Base-by-base conservation (phyloP, 2,888 invertebrate species). In the Tipula helvola region DNA sequence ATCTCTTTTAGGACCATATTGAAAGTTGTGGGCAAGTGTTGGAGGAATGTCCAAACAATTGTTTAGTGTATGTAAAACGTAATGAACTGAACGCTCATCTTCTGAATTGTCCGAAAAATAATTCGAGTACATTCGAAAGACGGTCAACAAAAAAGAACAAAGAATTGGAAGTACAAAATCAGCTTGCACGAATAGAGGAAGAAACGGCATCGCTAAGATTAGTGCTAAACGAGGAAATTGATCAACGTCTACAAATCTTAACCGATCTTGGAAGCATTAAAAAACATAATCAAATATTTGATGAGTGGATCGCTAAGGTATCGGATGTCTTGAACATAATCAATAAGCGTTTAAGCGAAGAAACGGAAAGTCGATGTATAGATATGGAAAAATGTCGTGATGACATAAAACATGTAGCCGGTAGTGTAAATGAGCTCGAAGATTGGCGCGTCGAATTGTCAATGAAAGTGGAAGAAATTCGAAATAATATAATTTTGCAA, bases 11-110 rank as follows among this genome's bases (percentile, higher is more conserved):
- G 94, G 93, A 93, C 87, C 96, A 96, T 88, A 90, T 95, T 87
- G 93, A 94, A 87, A 93, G 94, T 88, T 96, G 96, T 88, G 95
- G 95, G 13, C 94, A 95, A 87, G 95, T 96, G 10, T 90, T 96
- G 88, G 94, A 95, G 89, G 94, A 95, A 89, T 96, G 96, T 87
- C 94, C 94, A 0, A 92, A 94, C 88, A 93, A 94, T 86, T 96
- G 96, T 88, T 94, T 95, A 0, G 94, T 94, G 3, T 96, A 95
- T 92, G 92, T 95, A 39, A 94, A 94, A 87, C 92, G 96, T 88
- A 93, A 93, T 87, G 93, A 94, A 88, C 92, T 93, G 90, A 92
- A 93, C 0, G 92, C 92, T 0, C 96, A 96, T 88, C 89, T 91
- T 52, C 91, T 90, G 87, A 92, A 92, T 87, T 93, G 92, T 87